Conservation (phyloP, 1,140 invertebrate genomes). For the Lanistes nyassanus region DNA sequence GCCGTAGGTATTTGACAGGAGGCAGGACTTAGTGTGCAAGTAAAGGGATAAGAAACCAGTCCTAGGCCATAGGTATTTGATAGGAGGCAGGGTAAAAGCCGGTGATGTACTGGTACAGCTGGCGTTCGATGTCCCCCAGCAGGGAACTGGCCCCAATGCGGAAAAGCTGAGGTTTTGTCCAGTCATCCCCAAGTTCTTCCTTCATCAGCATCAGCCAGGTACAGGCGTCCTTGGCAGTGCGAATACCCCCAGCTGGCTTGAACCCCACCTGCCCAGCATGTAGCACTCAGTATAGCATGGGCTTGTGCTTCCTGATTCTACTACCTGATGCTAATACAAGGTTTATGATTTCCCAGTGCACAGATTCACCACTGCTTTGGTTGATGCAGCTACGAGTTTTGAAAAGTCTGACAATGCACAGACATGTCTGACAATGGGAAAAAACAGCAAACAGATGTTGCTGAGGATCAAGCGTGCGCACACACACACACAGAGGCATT, state of each 20-base stretch:
- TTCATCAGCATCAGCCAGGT: slow-evolving; percentile 88
- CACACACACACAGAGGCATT: no score
- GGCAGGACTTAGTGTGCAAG: slow-evolving; percentile 49
- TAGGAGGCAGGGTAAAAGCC: slow-evolving; percentile 61
- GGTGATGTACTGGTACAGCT: slow-evolving; percentile 70
- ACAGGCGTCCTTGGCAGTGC: slow-evolving; percentile 85
- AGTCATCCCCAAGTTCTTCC: slow-evolving; percentile 86
- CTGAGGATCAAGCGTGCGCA: no score
- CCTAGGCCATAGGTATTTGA: slow-evolving; percentile 61
- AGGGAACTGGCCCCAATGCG: slow-evolving; percentile 94
- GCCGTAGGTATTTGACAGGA: slow-evolving; percentile 61
- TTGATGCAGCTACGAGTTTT: no score
- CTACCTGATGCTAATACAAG: no score
- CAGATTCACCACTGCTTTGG: no score
- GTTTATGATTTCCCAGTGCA: no score
- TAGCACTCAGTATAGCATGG: background rate
- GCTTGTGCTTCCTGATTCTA: no score
- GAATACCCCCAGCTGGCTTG: slow-evolving; percentile 97
- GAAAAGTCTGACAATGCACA: no score
- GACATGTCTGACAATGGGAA: no score
- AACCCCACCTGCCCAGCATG: slow-evolving; percentile 82
- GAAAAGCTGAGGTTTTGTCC: slow-evolving; percentile 86
- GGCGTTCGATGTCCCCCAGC: slow-evolving; percentile 80
- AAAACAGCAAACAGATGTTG: no score
- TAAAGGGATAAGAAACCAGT: background rate